Base-by-base conservation (phyloP, 2,113 vertebrate genomes). In the Chloroceryle aenea region DNA sequence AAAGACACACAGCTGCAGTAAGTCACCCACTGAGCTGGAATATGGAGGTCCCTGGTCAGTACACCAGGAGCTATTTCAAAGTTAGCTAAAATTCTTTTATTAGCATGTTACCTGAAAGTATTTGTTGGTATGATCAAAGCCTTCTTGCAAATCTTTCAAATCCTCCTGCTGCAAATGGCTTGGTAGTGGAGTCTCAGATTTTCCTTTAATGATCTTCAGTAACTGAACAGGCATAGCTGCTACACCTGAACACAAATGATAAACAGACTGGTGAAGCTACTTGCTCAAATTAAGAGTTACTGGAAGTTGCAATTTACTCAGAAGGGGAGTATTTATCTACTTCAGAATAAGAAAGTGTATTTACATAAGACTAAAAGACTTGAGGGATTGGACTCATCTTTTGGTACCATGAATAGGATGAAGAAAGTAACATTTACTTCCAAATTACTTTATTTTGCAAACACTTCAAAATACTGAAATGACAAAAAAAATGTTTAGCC, bases 41-140 rank as follows among this genome's bases (percentile, higher is more conserved):
- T 30, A 63, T 2, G 2, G 10, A 87, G 18, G 10, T 14, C 4
- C 29, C 43, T 55, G 34, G 17, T 6, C 83, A 48, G 88, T 32
- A 26, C 3, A 82, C 20, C 12, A 72, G 30, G 14, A 59, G 32
- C 9, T 90, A 73, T n/a, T 85, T 42, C n/a, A 72, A 92, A 92
- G 21, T 48, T 78, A 66, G 74, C 4, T 5, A 87, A 50, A 40
- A 6, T 17, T 74, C 23, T 88, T 64, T 58, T 56, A 45, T 64
- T 63, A 73, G 12, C 32, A 78, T 67, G 11, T 81, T 97, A 98
- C 97, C 98, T 98, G 79, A 43, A 98, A 68, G 27, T 96, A 98
- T 80, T 95, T 96, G 79, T 97, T 94, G 62, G 89, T 80, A 78
- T 92, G 75, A 87, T 97, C 92, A 80, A 61, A 62, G n/a, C 56